Base-by-base conservation (phyloP, 2,888 invertebrate genomes). In the Lasioglossum marginatum region DNA sequence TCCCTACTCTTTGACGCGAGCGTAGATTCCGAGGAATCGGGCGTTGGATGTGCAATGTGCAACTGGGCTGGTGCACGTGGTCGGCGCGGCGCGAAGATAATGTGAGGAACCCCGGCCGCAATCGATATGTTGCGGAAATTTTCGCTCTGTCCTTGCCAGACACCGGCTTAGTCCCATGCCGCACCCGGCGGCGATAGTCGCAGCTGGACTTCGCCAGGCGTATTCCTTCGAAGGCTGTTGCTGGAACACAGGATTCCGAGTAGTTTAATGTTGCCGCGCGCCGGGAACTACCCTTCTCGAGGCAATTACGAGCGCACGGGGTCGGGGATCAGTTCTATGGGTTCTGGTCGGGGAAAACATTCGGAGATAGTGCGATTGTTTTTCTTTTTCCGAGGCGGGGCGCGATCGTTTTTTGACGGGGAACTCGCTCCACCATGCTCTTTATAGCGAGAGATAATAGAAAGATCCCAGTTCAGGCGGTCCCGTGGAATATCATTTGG, bases 11-110 rank as follows among this genome's bases (percentile, higher is more conserved):
- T 43, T 43, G 14, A 19, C 93, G 92, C 89, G 91, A 92, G 89
- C 89, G 90, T 92, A 93, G 93, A 94, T 94, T 94, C 93, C 92
- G 88, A 91, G 92, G 93, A 92, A 92, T n/a, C n/a, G n/a, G n/a
- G 37, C 23, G 87, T 72, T 6, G 92, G 92, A 92, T 92, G 91
- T 88, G 92, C 92, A 92, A 92, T 91, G 83, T 90, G 87, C 83
- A 86, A 90, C 91, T 89, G 82, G 45, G 87, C 80, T 77, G 77
- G 84, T 86, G 81, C 76, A 77, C 71, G 72, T 52, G 48, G 23
- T 52, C 48, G 70, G 66, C 79, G 23, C 45, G 72, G 23, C 43
- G 43, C 74, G 81, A 82, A 91, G 92, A 93, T 92, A 92, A 92
- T 91, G 90, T 92, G 89, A 91, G 89, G 89, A 88, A 89, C 82